Percentiles rank a stretch among this genome's conserved stretches.
Evolutionary conservation across 1,140 invertebrate species (phyloP).

Genomic region (Lasaia peninsularis): DNA sequence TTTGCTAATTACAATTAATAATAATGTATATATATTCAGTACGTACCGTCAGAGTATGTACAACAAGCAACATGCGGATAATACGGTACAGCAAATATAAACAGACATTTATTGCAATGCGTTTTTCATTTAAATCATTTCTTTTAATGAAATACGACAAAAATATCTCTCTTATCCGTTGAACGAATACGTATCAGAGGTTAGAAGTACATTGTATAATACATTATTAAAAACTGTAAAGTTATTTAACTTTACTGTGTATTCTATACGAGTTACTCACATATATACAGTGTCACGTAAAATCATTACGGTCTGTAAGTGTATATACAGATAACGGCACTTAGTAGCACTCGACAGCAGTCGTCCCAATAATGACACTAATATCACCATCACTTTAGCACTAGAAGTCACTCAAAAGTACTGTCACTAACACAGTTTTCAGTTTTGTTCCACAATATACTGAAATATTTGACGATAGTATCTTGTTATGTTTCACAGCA

Average conservation of each 20-base stretch:
- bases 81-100: no score
- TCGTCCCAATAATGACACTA: background rate
- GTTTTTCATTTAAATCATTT: no score
- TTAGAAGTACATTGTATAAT: background rate
- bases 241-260: background rate
- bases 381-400: background rate
- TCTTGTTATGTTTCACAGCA: background rate
- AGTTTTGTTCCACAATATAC: background rate
- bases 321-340: slow-evolving; percentile 10
- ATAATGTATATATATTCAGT: background rate
- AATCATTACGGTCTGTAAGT: background rate
- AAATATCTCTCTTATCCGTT: background rate
- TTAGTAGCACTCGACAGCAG: slow-evolving; percentile 3
- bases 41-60: no score
- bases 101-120: no score
- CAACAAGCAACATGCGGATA: no score
- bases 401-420: background rate
- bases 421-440: background rate
- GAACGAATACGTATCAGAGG: background rate
- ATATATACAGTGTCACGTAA: background rate
- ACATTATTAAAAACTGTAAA: slow-evolving; percentile 1
- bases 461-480: background rate
- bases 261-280: background rate
- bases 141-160: background rate
- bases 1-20: background rate